Evolutionary conservation across 30 jellyfish, hydroid and myxozoan species (phyloP), one percentile per base, ranked within the genome.

Genomic region (Chironex yamaguchii): DNA sequence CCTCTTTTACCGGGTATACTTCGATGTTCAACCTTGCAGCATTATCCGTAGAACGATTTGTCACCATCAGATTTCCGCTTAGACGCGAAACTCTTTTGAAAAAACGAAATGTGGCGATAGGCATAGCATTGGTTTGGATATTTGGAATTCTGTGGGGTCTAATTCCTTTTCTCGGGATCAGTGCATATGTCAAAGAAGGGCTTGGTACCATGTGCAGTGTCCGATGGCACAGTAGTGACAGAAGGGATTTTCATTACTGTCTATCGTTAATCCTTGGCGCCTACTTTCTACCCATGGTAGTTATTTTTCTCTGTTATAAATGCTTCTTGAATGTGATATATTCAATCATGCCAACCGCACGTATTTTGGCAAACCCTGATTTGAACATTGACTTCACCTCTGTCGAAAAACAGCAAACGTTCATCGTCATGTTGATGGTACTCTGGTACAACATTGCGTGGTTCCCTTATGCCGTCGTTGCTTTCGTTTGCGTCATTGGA

Each of bases 21-120:
- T 67, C 80, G 17, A 31, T 67, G 4, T 67, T 67, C 67, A 67
- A 25, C 12, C 31, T 67, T 9, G 29, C 80, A n/a, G 80, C 31
- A 11, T 14, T 67, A 4, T 14, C 80, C 12, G 22, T 67, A 4
- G 80, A 67, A 67, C 4, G 80, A 23, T 67, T 17, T 29, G 31
- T 67, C 4, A 67, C 80, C 22, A 20, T 67, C 80, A 67, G 29
- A 22, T 29, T 14, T 29, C 29, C 80, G 23, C 22, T 67, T 4
- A 66, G 80, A 4, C 25, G 25, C 66, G 80, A 67, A 31, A 20
- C 23, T 4, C 67, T 25, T 11, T 14, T 67, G 12, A 31, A 29
- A 66, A 67, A 25, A 3, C 66, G 80, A 11, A 67, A 67, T 4
- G 67, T 31, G 21, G 22, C 31, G 12, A 67, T 67, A 14, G n/a